Base-by-base conservation (phyloP, 35 echinoderm and acorn worm genomes). In the Lytechinus variegatus region DNA sequence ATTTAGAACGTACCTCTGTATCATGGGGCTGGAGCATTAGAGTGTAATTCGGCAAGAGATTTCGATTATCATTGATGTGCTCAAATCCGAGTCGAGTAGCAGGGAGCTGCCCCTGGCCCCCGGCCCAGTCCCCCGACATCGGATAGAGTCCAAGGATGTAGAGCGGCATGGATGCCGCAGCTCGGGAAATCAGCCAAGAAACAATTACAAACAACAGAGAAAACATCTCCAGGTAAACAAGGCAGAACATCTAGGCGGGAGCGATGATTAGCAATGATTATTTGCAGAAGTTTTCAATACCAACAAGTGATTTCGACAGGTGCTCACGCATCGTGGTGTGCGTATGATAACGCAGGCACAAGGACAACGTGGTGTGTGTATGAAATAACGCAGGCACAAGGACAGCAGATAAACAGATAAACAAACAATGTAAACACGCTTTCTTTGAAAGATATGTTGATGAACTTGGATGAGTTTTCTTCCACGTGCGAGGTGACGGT, bases 31-130 rank as follows among this genome's bases (percentile, higher is more conserved):
- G 86, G 3, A 99, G 95, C 16, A 95, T 87, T 10, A 99, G 95
- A 89, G 96, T 93, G 66, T 95, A 99, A 52, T 96, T 94, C 4
- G 96, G 94, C 9, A 99, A 87, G 27, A 99, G 87, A 21, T 94
- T 33, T 57, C 54, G 28, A 51, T 98, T 96, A 52, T 56, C 54
- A 86, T 99, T 99, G 60, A 99, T 96, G 60, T 96, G 87, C 54
- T 99, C 96, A 21, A 99, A 95, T 52, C 97, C 98, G 5, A 99
- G 86, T 86, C 87, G 53, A n/a, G 97, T 99, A 19, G 98, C 98
- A 3, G 98, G 98, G 12, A 96, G 90, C 86, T 99, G 98, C n/a
- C 98, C 98, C 94, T 99, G 98, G 10, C 98, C 98, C 8, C 98
- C 98, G 4, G 98, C 72, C 98, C 98, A 99, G 56, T 95, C 66